A percentile compares a stretch with the other conserved stretches of the same genome.
phyloP scores from a whole-genome alignment of 2,797 vertebrate genomes.

The Trachops cirrhosus region DNA sequence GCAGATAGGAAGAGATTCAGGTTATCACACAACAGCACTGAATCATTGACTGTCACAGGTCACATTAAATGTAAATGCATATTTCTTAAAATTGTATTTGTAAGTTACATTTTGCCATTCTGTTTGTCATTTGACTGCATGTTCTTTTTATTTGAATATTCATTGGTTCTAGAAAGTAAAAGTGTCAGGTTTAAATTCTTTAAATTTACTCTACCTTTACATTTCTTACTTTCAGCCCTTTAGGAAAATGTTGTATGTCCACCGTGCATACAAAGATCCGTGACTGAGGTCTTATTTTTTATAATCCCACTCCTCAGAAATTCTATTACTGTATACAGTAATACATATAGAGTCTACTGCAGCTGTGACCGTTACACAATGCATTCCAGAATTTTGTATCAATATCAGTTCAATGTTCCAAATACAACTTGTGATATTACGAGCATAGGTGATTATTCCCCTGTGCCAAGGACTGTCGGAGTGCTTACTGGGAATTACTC shows the following conservation, averaged over 20 bases:
- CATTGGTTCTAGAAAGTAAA: not conserved
- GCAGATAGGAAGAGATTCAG: slow-evolving; percentile 39
- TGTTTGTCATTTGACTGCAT: not conserved
- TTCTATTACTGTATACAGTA: not conserved
- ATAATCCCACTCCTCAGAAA: not conserved
- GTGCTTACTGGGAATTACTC: not conserved
- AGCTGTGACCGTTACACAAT: not conserved
- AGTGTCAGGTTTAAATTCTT: not conserved
- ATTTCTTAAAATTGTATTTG: slow-evolving; percentile 38
- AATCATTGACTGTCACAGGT: not conserved
- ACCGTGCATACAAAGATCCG: not conserved
- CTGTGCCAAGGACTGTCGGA: not conserved
- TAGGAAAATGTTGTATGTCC: not conserved
- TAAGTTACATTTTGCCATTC: not conserved
- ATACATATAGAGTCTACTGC: not conserved
- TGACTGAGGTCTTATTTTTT: not conserved
- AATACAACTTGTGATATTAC: not conserved
- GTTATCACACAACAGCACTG: slow-evolving; percentile 36
- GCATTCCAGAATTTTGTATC: not conserved
- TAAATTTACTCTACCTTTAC: not conserved
- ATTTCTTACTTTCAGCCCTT: not conserved
- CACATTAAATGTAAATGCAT: not conserved
- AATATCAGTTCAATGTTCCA: not conserved
- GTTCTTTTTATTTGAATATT: slow-evolving; percentile 4
- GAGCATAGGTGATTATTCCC: not conserved